Base-by-base conservation (phyloP, 2,113 vertebrate species). In the Nanorana parkeri region DNA sequence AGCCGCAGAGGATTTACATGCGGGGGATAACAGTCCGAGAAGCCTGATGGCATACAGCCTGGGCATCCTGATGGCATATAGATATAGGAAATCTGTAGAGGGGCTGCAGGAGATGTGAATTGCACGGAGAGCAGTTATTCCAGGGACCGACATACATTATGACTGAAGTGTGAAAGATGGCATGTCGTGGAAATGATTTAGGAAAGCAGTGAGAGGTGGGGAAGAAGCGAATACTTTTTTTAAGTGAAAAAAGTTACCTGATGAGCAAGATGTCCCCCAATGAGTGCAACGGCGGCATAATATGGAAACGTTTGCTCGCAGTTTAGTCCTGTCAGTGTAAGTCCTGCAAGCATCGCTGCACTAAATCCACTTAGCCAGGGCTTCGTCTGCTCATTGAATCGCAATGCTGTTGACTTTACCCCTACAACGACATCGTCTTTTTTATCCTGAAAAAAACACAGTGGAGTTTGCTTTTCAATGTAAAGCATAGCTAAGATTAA, bases 331-430 rank as follows among this genome's bases (percentile, higher is more conserved):
- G 93, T 91, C 68, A 92, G 0, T 0, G 92, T 88, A 83, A 99
- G 86, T 0, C 95, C 92, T 1, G 93, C 88, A 84, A 98, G 87
- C 97, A 99, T 97, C 0, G 93, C 92, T 21, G 88, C 83, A 0
- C 90, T 84, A 86, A 99, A 99, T 85, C 93, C 93, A n/a, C 91
- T 87, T 8, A 99, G 92, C 98, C 98, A 99, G 0, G 76, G 87
- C 85, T 96, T 99, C 0, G 97, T 99, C 73, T 94, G 90, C 56
- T 96, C 94, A 77, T 83, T 83, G 85, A 99, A 97, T 17, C 86
- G 91, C 28, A 99, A 85, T 0, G 98, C 97, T 0, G 97, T 99
- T 1, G 98, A 99, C 88, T 95, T 97, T 19, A 99, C 93, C 7
- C 98, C 98, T 0, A 99, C 88, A 58, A 94, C 28, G 17, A 95